Evolutionary conservation across 2,113 vertebrate genomes (phyloP), one percentile per base, ranked within the genome.

Genomic region (Tragelaphus imberbis): DNA sequence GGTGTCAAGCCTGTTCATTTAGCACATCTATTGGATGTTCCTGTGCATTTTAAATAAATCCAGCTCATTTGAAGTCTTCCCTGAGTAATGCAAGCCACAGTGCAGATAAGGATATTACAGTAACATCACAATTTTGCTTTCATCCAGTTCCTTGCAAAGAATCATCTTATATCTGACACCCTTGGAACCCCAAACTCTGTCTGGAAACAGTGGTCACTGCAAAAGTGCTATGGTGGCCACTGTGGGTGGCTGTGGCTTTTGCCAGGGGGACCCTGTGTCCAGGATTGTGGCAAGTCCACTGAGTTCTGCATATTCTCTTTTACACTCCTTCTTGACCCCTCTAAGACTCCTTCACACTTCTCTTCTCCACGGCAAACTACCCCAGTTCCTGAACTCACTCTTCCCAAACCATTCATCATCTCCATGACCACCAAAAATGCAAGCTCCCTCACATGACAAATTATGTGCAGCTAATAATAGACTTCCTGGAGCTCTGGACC

Each of bases 41-140:
- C 63, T 25, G 6, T n/a, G 92, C 61, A n/a, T 96, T 92, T 97
- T 58, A 97, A 95, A 95, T 71, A 92, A 55, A 95, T 17, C 9
- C 27, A 55, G 58, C 19, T 84, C 59, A 63, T 65, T 92, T 71
- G 33, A 93, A 87, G 11, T 91, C 87, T 97, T 86, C 94, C 15
- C 68, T 82, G 93, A 95, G 90, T 80, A 87, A 86, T 58, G 16
- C 12, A 77, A 53, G 95, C 56, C 9, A 36, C 79, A 1, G 2
- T 13, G 53, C 96, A 86, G 12, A 53, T 28, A 55, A 59, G 33
- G 15, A 95, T 82, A 9, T 27, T 85, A 36, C 88, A 9, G 88
- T 36, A 71, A 71, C n/a, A 23, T 71, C 17, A 25, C 14, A 88
- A 28, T 30, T 82, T 90, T 71, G 11, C 47, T 82, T 84, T 79